A percentile compares a stretch with the other conserved stretches of the same genome.
Evolutionary conservation across 1,140 invertebrate species (phyloP).

Genomic region (Onthophagus taurus): DNA sequence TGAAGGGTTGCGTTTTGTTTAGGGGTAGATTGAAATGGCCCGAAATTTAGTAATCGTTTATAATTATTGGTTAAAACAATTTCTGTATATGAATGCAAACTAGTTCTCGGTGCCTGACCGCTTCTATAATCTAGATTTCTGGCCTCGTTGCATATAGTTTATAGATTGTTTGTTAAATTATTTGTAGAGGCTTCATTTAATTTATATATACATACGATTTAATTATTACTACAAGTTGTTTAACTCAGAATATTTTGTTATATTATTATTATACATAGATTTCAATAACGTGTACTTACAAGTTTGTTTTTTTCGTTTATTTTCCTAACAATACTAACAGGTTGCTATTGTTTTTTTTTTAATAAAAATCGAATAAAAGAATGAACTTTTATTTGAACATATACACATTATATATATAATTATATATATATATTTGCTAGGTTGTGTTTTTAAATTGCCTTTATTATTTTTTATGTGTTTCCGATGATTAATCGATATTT

Average conservation of each 20-base stretch:
- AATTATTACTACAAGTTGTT: constrained; percentile 20
- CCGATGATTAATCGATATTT: constrained; percentile 20
- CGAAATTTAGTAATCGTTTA: no score
- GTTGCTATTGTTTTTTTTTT: constrained; percentile 28
- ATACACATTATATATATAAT: no score
- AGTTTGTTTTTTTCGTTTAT: constrained; percentile 22
- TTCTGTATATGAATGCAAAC: background rate
- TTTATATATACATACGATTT: constrained; percentile 24
- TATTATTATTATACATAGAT: constrained; percentile 19
- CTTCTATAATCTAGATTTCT: constrained; percentile 23
- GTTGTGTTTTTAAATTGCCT: constrained; percentile 31
- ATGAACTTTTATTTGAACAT: constrained; percentile 25
- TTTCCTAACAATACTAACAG: constrained; percentile 32
- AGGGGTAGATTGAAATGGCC: no score
- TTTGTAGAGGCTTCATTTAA: constrained; percentile 34
- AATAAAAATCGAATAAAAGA: constrained; percentile 28
- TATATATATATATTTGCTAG: constrained; percentile 29
- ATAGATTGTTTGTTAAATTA: constrained; percentile 34
- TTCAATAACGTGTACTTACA: constrained; percentile 33
- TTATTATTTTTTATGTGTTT: constrained; percentile 33
- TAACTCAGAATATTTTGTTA: background rate
- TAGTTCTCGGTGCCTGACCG: constrained; percentile 26
- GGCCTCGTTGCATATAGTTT: constrained; percentile 34
- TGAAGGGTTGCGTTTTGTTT: no score
- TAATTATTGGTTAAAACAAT: constrained; percentile 1